Evolutionary conservation across 2,888 invertebrate species (phyloP).

Genomic region (Lymantria monacha): DNA sequence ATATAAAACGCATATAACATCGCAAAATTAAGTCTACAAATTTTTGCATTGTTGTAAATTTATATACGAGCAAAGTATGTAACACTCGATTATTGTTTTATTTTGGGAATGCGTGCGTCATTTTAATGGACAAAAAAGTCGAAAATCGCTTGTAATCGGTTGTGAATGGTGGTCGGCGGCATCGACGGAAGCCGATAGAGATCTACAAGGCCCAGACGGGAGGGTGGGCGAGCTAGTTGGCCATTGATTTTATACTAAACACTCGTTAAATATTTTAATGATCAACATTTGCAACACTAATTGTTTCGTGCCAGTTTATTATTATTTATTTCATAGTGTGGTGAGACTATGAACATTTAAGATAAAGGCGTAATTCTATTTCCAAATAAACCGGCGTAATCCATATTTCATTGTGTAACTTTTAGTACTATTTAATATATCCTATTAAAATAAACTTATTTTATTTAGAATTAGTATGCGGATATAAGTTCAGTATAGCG

Average conservation of each 20-base stretch:
- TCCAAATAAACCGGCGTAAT: no score
- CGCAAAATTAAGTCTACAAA: no score
- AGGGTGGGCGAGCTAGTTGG: constrained; percentile 38
- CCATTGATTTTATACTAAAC: constrained; percentile 70
- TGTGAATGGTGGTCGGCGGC: constrained; percentile 55
- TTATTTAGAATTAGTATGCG: no score
- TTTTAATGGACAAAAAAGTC: constrained; percentile 17
- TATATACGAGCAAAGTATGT: no score
- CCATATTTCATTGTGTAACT: no score
- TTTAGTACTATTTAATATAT: no score
- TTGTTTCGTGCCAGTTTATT: constrained; percentile 2
- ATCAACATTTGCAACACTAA: constrained; percentile 12
- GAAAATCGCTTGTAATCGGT: constrained; percentile 68
- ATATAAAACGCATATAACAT: no score
- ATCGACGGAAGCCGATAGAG: constrained; percentile 65
- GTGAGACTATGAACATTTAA: no score
- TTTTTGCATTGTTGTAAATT: no score
- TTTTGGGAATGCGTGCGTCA: neutral
- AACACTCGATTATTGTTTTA: neutral
- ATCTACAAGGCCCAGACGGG: constrained; percentile 53
- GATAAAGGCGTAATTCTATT: no score
- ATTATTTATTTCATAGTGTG: neutral
- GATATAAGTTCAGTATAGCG: no score
- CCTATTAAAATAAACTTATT: no score
- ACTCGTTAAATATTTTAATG: constrained; percentile 50